Conservation (phyloP, 2,888 invertebrate species). For the Drosophila merina region DNA sequence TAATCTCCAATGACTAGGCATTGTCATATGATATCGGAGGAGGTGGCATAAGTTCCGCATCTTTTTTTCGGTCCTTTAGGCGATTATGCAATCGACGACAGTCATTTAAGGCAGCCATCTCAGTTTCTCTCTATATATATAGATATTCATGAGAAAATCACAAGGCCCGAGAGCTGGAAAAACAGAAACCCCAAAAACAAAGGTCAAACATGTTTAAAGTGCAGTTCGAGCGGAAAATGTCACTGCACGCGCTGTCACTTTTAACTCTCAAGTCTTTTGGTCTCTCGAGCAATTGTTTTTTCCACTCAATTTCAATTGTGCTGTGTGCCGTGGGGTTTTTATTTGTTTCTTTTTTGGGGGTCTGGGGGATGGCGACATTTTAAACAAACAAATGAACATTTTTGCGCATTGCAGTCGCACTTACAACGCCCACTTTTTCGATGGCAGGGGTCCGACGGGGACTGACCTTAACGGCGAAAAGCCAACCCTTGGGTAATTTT, state of each 20-base stretch:
- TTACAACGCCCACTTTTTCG: conserved; percentile 48
- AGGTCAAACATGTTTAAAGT: conserved; percentile 73
- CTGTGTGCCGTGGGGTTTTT: conserved; percentile 26
- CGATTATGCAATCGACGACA: conserved; percentile 63
- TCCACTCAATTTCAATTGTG: conserved; percentile 72
- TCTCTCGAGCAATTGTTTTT: conserved; percentile 56
- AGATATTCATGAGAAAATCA: conserved; percentile 1
- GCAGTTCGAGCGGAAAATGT: conserved; percentile 67
- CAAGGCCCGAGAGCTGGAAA: conserved; percentile 12
- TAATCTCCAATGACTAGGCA: conserved; percentile 30
- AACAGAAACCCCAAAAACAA: conserved; percentile 41
- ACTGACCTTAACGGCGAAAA: conserved; percentile 18
- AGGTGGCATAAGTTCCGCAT: conserved; percentile 69
- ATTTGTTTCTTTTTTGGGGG: background rate
- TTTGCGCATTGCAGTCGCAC: conserved; percentile 71
- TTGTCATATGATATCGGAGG: conserved; percentile 59
- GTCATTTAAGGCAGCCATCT: conserved; percentile 41
- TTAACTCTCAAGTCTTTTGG: conserved; percentile 34
- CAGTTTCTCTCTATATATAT: conserved; percentile 14
- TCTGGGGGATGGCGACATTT: conserved; percentile 22
- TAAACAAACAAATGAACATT: conserved; percentile 48
- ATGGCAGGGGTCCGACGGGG: conserved; percentile 3
- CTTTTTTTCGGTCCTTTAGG: conserved; percentile 51
- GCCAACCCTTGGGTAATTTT: conserved; percentile 31
- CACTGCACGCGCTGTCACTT: conserved; percentile 75